Base-by-base conservation (phyloP, 2,113 vertebrate genomes). In the Centropus bengalensis region DNA sequence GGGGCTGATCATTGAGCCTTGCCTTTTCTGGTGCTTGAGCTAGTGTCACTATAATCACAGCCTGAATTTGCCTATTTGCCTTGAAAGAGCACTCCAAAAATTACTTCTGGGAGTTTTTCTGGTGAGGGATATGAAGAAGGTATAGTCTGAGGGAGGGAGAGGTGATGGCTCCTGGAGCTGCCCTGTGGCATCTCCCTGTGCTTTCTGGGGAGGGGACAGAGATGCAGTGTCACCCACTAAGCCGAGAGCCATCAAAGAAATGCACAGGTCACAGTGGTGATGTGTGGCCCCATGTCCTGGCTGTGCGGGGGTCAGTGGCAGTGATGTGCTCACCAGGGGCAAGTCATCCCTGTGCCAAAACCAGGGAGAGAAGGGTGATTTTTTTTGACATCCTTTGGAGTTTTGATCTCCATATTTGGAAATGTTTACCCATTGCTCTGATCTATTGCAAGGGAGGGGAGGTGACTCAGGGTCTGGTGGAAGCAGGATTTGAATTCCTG, bases 401-500 rank as follows among this genome's bases (percentile, higher is more conserved):
- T 97, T 98, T 98, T 98, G 98, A 98, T 99, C 98, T 98, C 99
- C 99, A 99, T 99, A 99, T 99, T 99, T 99, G 99, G 99, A 98
- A 99, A 99, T 99, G 99, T 99, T 99, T 99, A 99, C 98, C 98
- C 99, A 98, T 98, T 97, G 97, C 98, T 97, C 98, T 98, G 98
- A 98, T 98, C 98, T 99, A 98, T 99, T 97, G 98, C 98, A 97
- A 98, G 97, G 98, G 97, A 98, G 97, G 97, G 97, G 98, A 98
- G 98, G 98, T 98, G 98, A 98, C 98, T 98, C 98, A 98, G 98
- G 98, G 96, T 97, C 98, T 97, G 97, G 97, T 93, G 95, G 97
- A 98, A 98, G 98, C 97, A 98, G 97, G 97, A 97, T 97, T 97
- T 97, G 98, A 98, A 98, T 98, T 98, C 98, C 97, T 98, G 95